Conservation (phyloP, 92 coral and sea anemone species). For the Paramuricea clavata region DNA sequence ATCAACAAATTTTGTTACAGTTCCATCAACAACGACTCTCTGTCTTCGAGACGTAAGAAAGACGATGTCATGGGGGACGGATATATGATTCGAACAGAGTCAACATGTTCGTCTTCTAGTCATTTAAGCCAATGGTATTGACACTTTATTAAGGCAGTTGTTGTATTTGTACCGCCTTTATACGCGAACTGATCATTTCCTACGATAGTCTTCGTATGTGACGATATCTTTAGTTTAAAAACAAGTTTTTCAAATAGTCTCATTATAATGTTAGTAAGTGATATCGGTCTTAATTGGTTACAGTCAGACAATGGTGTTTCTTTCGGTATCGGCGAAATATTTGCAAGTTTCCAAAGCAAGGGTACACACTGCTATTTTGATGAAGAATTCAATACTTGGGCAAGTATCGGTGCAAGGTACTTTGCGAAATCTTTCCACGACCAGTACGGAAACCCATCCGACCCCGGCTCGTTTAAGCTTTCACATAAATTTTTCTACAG, state of each 20-base stretch:
- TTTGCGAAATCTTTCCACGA: slow-evolving; percentile 65
- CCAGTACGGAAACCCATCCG: slow-evolving; percentile 68
- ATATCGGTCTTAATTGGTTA: slow-evolving; percentile 66
- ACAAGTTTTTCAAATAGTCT: slow-evolving; percentile 70
- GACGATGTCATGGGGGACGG: no score
- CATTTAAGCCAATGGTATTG: no score
- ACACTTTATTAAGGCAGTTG: no score
- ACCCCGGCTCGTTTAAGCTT: slow-evolving; percentile 57
- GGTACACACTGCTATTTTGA: slow-evolving; percentile 54
- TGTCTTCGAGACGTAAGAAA: no score
- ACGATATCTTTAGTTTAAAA: slow-evolving; percentile 8
- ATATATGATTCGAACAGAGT: no score
- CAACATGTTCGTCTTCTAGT: no score
- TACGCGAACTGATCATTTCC: background rate
- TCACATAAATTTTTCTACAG: slow-evolving; percentile 39
- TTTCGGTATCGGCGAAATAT: slow-evolving; percentile 58
- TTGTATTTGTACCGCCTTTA: slow-evolving; percentile 30
- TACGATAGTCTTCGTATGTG: background rate
- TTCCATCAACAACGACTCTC: no score
- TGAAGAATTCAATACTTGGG: slow-evolving; percentile 56
- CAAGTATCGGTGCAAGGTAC: slow-evolving; percentile 62
- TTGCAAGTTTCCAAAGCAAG: slow-evolving; percentile 53
- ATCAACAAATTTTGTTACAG: no score
- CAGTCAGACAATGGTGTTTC: slow-evolving; percentile 41
- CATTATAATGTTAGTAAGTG: slow-evolving; percentile 66